Evolutionary conservation across 2,797 vertebrate genomes (phyloP).

Genomic region (Tenualosa ilisha): DNA sequence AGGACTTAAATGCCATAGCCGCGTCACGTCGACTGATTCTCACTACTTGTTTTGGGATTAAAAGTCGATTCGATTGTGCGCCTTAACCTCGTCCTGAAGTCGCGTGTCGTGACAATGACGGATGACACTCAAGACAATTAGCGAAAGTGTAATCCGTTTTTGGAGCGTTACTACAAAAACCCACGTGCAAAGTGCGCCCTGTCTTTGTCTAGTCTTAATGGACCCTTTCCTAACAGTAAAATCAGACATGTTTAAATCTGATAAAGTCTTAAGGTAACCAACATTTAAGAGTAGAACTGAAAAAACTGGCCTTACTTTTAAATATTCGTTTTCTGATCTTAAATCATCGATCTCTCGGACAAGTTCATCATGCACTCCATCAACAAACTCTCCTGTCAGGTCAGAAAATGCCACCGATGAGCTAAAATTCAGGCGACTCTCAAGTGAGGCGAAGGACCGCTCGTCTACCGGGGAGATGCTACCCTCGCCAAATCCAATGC

Average conservation of each 20-base stretch:
- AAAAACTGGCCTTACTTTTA: constrained; percentile 80
- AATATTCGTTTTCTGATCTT: constrained; percentile 96
- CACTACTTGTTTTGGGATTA: not conserved
- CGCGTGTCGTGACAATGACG: constrained; percentile 51
- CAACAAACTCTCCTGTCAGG: constrained; percentile 82
- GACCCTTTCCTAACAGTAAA: not conserved
- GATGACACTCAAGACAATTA: constrained; percentile 52
- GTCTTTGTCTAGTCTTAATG: not conserved
- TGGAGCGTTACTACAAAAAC: constrained; percentile 36
- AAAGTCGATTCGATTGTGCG: constrained; percentile 18
- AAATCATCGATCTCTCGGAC: constrained; percentile 89
- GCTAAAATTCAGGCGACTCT: constrained; percentile 74
- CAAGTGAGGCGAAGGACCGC: constrained; percentile 71
- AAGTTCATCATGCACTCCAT: constrained; percentile 79
- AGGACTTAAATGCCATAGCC: too few relatives aligned
- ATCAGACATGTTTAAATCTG: not conserved
- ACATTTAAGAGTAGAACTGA: not conserved
- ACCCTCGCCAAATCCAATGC: constrained; percentile 46
- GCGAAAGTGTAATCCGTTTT: constrained; percentile 54
- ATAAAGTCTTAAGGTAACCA: not conserved
- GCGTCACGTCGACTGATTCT: not conserved
- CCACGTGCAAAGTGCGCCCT: not conserved
- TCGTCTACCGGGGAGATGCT: constrained; percentile 62
- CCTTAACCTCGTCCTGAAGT: constrained; percentile 20
- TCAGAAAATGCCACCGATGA: constrained; percentile 81